Evolutionary conservation across 1,140 invertebrate genomes (phyloP).

Genomic region (Drosophila lowei): DNA sequence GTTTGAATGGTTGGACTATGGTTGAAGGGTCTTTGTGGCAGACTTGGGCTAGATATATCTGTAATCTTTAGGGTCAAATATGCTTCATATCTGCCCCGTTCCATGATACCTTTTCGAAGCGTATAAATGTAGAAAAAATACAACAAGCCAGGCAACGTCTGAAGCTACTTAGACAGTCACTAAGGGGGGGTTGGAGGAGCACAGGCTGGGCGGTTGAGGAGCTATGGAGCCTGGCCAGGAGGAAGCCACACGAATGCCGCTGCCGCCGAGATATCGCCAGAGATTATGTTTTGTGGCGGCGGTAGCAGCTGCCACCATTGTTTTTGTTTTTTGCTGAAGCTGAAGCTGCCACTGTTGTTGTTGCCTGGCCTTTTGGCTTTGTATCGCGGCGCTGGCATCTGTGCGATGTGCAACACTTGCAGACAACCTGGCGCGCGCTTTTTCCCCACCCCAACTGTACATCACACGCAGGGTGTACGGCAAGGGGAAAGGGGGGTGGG

Average conservation of each 20-base stretch:
- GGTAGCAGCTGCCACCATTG: constrained; percentile 76
- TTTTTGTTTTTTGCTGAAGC: constrained; percentile 54
- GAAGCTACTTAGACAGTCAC: constrained; percentile 69
- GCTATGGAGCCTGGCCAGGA: constrained; percentile 12
- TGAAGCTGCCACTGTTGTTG: constrained; percentile 30
- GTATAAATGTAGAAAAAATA: not conserved
- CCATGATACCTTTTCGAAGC: too few species aligned
- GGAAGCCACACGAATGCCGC: constrained; percentile 74
- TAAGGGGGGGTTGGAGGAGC: not conserved
- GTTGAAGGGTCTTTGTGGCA: too few species aligned
- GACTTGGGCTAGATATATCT: too few species aligned
- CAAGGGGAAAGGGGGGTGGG: constrained; percentile 27
- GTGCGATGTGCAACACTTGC: constrained; percentile 79
- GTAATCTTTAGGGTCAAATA: too few species aligned
- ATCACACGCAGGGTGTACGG: constrained; percentile 1
- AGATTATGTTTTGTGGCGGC: constrained; percentile 75
- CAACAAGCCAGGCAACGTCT: constrained; percentile 18
- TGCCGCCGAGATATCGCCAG: constrained; percentile 65
- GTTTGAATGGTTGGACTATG: too few species aligned
- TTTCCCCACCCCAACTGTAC: constrained; percentile 41
- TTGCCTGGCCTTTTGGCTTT: constrained; percentile 71
- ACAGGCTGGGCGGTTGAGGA: constrained; percentile 6
- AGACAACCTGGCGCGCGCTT: constrained; percentile 73
- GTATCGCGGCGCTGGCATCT: constrained; percentile 74
- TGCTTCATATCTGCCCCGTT: too few species aligned